Percentiles rank a stretch among this genome's conserved stretches.
Evolutionary conservation across 1,140 invertebrate species (phyloP).

Genomic region (Sesamia nonagrioides): DNA sequence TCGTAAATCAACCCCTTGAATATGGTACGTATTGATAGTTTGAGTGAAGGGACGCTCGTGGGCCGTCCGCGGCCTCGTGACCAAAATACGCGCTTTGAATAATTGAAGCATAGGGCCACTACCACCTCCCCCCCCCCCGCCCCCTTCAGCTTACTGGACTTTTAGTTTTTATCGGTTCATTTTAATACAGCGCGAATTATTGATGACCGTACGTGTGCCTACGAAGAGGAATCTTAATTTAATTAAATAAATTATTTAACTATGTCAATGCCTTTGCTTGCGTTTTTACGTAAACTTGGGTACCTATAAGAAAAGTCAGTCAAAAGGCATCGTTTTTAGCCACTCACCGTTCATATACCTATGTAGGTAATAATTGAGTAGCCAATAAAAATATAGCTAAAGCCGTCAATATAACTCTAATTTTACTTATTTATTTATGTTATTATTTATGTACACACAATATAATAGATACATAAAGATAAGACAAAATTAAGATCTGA

Average conservation of each 20-base stretch:
- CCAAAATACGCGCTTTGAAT: conserved; percentile 82
- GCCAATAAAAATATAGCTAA: too few relatives aligned
- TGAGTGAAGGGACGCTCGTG: conserved; percentile 57
- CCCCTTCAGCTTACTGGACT: conserved; percentile 52
- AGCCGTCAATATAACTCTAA: too few relatives aligned
- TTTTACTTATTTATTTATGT: too few relatives aligned
- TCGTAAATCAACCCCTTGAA: conserved; percentile 68
- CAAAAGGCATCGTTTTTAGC: too few relatives aligned
- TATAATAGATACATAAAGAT: too few relatives aligned
- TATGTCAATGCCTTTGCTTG: background rate
- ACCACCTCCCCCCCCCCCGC: conserved; percentile 59
- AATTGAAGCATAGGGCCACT: conserved; percentile 71
- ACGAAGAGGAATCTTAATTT: background rate
- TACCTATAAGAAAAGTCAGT: too few relatives aligned
- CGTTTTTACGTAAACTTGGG: too few relatives aligned
- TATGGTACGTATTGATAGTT: conserved; percentile 60
- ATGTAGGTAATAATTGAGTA: too few relatives aligned
- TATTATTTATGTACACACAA: too few relatives aligned
- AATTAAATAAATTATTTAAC: conserved; percentile 4
- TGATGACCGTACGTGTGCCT: conserved; percentile 38
- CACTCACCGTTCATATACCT: too few relatives aligned
- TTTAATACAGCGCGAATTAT: conserved; percentile 61
- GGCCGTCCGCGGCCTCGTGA: conserved; percentile 72
- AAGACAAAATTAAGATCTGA: too few relatives aligned
- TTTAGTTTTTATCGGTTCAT: conserved; percentile 68